Evolutionary conservation across 1,140 invertebrate species (phyloP), one percentile per base, ranked within the genome.

Genomic region (Halictus rubicundus): DNA sequence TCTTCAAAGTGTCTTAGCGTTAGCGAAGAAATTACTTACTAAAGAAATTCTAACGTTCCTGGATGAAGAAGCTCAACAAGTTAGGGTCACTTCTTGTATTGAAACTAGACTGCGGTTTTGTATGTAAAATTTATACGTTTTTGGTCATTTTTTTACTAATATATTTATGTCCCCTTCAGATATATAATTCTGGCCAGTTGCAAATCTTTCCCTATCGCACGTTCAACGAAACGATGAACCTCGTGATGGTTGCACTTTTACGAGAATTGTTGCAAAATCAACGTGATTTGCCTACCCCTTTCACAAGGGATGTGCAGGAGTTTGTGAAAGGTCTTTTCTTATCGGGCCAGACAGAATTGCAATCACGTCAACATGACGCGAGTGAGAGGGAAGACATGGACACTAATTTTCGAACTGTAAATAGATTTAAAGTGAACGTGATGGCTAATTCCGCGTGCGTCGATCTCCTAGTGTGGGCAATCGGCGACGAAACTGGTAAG

Each of bases 361-460:
- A 98, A 86, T 96, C 96, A 70, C 95, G 96, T 60, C 96, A 96
- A 90, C 96, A 97, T 85, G 96, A 97, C 91, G 95, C 95, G 0
- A 96, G 96, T 70, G 96, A 97, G 88, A 94, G 95, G n/a, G 96
- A 97, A 88, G 95, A 97, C 76, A 93, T 95, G n/a, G 96, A 97
- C 87, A 96, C 94, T 68, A 97, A 97, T 91, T 96, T 94, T 86
- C 94, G 95, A 2, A 95, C 96, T 0, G 96, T 98, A 7, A 98
- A 98, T 93, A 97, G 97, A 89, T 98, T 98, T 88, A 98, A 99
- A 93, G 96, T 99, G 42, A 98, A 98, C 90, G 97, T 99, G 0
- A 98, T 98, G 95, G 98, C 98, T 0, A 99, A 99, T 94, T 98
- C 98, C 5, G 98, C 98, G 21, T 99, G 98, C 92, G 97, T 99